A percentile compares a stretch with the other conserved stretches of the same genome.
Evolutionary conservation across 2,113 vertebrate genomes (phyloP).

Genomic region (Neogale vison): DNA sequence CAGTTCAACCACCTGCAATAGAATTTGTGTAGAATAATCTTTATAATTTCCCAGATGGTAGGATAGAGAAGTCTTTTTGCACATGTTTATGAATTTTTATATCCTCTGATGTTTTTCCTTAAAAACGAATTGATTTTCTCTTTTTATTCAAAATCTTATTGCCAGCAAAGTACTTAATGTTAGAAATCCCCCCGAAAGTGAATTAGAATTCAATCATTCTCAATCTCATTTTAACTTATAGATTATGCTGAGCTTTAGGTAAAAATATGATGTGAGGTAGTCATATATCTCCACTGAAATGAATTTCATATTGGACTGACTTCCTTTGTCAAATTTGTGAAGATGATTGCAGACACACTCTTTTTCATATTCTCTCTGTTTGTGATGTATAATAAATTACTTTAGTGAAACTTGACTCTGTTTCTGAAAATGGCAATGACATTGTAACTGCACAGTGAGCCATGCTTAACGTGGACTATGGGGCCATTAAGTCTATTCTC

Average conservation of each 20-base stretch:
- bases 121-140: neutral
- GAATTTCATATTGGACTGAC: neutral
- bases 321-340: neutral
- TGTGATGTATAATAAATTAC: neutral
- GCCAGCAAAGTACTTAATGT: neutral
- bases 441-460: neutral
- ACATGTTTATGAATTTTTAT: slow-evolving; percentile 55
- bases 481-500: neutral
- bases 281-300: neutral
- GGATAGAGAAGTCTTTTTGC: slow-evolving; percentile 32
- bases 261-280: neutral
- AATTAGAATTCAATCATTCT: slow-evolving; percentile 46
- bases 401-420: neutral
- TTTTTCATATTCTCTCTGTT: neutral
- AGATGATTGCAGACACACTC: neutral
- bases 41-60: slow-evolving; percentile 53
- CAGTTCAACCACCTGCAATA: slow-evolving; percentile 36
- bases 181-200: neutral
- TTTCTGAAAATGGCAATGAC: neutral
- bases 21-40: slow-evolving; percentile 54
- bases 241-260: neutral
- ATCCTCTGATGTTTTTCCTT: slow-evolving; percentile 3
- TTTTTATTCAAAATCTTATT: slow-evolving; percentile 36
- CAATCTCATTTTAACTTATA: slow-evolving; percentile 9
- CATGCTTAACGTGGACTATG: neutral